Conservation (phyloP, 35 echinoderm and acorn worm genomes). For the Heliocidaris tuberculata region DNA sequence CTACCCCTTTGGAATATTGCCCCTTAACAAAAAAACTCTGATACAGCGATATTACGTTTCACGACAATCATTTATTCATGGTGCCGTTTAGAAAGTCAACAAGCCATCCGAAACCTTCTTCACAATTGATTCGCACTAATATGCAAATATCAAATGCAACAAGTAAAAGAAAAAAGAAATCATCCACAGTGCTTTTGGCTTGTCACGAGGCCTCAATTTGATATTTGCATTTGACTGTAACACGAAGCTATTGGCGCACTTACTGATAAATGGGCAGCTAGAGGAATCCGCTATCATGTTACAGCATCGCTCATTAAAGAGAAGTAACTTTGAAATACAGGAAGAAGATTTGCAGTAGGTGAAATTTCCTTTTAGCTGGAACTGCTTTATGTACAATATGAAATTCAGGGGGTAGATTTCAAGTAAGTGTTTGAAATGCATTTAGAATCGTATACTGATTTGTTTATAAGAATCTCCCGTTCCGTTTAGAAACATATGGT, state of each 20-base stretch:
- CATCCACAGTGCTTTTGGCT: background rate
- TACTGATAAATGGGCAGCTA: background rate
- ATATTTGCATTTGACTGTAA: background rate
- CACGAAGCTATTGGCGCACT: background rate
- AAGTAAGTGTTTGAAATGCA: background rate
- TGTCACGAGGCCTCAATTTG: background rate
- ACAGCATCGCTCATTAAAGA: background rate
- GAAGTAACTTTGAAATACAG: background rate
- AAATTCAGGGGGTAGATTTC: background rate
- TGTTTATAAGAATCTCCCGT: background rate
- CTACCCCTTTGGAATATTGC: background rate
- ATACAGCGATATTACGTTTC: background rate
- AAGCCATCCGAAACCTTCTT: background rate
- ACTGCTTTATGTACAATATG: background rate
- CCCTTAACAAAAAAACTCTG: background rate
- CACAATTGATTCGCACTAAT: conserved; percentile 12
- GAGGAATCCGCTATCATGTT: background rate
- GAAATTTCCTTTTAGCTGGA: background rate
- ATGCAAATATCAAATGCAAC: conserved; percentile 12
- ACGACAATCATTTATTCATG: background rate
- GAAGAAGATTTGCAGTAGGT: background rate
- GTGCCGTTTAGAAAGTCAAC: background rate
- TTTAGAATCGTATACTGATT: no score
- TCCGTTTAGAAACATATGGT: no score
- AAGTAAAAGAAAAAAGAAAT: background rate